A percentile compares a stretch with the other conserved stretches of the same genome.
Evolutionary conservation across 2,888 invertebrate species (phyloP).

Genomic region (Unio delphinus): DNA sequence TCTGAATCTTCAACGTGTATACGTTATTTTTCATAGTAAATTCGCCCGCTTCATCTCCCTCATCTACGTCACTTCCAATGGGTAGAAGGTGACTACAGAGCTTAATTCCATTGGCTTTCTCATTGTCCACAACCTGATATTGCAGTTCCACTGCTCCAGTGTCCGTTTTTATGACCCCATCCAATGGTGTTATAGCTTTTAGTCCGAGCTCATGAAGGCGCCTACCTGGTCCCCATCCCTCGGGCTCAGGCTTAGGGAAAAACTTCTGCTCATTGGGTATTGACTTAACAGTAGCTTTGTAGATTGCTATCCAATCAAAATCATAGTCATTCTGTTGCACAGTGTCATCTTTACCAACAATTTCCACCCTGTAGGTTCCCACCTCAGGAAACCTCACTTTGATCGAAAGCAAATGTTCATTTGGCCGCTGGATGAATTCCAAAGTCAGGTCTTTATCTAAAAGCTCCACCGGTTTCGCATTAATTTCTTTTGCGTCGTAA

Average conservation of each 20-base stretch:
- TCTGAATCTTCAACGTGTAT: conserved; percentile 22
- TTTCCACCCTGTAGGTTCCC: conserved; percentile 60
- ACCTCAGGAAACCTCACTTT: conserved; percentile 51
- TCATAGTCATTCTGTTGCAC: conserved; percentile 46
- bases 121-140: conserved; percentile 28
- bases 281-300: conserved; percentile 43
- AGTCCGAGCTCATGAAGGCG: conserved; percentile 37
- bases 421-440: conserved; percentile 52
- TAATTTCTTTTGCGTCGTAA: conserved; percentile 32
- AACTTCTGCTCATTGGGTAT: conserved; percentile 46
- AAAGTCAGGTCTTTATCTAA: conserved; percentile 42
- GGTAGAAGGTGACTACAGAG: conserved; percentile 15
- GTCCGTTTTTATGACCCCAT: conserved; percentile 28
- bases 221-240: conserved; percentile 63
- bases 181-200: conserved; percentile 23
- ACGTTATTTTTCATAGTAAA: conserved; percentile 26
- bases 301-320: conserved; percentile 54
- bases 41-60: conserved; percentile 10
- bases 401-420: conserved; percentile 45
- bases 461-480: conserved; percentile 26
- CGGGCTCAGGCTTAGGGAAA: conserved; percentile 57
- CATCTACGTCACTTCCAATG: conserved; percentile 24
- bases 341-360: conserved; percentile 58
- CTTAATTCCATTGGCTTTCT: conserved; percentile 26
- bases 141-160: conserved; percentile 32